Percentiles rank a stretch among this genome's conserved stretches.
Evolutionary conservation across 2,888 invertebrate genomes (phyloP).

Genomic region (Lamellibrachia columna): DNA sequence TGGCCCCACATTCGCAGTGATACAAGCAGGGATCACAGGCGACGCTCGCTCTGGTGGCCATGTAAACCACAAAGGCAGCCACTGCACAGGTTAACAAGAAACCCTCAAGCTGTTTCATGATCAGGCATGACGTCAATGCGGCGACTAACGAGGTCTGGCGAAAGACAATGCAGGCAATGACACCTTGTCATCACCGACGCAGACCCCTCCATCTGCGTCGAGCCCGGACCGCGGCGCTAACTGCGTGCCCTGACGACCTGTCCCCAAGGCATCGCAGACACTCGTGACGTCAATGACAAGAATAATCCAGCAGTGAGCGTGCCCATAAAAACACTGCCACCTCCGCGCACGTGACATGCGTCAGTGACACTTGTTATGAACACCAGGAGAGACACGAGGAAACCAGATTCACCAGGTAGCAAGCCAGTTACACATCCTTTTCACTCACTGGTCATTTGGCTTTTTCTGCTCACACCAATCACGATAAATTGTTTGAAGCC

Average conservation of each 20-base stretch:
- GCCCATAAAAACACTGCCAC: not conserved
- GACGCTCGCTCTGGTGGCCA: not conserved
- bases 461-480: too few species aligned
- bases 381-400: not conserved
- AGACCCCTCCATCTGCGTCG: not conserved
- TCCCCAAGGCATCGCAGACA: not conserved
- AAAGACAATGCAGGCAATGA: not conserved
- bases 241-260: not conserved
- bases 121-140: not conserved
- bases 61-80: not conserved
- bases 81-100: not conserved
- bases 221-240: not conserved
- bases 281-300: not conserved
- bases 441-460: too few species aligned
- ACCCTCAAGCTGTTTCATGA: not conserved
- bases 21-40: not conserved
- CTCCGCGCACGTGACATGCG: not conserved
- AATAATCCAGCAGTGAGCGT: not conserved
- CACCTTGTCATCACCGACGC: not conserved
- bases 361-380: not conserved
- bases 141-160: constrained; percentile 11
- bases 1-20: not conserved
- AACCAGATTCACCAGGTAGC: not conserved
- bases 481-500: too few species aligned
- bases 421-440: not conserved